A percentile compares a stretch with the other conserved stretches of the same genome.
Evolutionary conservation across 2,113 vertebrate species (phyloP).

Genomic region (Oxygymnocypris stewartii): DNA sequence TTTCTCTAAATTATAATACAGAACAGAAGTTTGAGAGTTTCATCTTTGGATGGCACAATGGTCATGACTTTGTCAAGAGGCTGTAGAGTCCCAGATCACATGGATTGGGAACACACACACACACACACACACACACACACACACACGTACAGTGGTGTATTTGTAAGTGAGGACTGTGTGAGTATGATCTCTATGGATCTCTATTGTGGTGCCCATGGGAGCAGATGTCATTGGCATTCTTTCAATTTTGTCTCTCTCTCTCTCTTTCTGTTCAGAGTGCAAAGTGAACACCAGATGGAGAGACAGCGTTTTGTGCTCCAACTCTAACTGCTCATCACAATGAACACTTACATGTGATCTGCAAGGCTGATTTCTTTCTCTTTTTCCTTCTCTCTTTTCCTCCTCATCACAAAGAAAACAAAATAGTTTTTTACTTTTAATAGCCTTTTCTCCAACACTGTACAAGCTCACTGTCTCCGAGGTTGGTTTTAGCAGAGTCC

Average conservation of each 20-base stretch:
- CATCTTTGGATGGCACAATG: constrained; percentile 23
- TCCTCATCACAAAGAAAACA: neutral
- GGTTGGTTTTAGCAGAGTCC: constrained; percentile 48
- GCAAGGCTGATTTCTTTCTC: constrained; percentile 3
- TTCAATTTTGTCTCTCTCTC: constrained; percentile 50
- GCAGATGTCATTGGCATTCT: constrained; percentile 76
- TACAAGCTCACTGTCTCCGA: constrained; percentile 40
- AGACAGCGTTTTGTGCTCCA: constrained; percentile 60
- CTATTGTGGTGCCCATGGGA: constrained; percentile 77
- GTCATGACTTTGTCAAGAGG: constrained; percentile 25
- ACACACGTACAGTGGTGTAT: constrained; percentile 57
- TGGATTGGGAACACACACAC: constrained; percentile 13
- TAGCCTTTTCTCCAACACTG: constrained; percentile 15
- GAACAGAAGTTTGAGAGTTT: constrained; percentile 26
- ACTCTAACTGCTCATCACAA: constrained; percentile 69
- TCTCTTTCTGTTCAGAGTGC: constrained; percentile 40
- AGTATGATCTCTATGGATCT: constrained; percentile 72
- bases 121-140: constrained; percentile 54
- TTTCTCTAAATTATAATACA: constrained; percentile 12
- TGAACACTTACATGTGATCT: constrained; percentile 67
- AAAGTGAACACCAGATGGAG: constrained; percentile 70
- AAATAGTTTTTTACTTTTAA: constrained; percentile 18
- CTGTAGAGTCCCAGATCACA: constrained; percentile 39
- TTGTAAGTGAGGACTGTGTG: constrained; percentile 61
- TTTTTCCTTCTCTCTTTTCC: constrained; percentile 43